Percentiles rank a stretch among this genome's conserved stretches.
Evolutionary conservation across 1,140 invertebrate species (phyloP).

Genomic region (Diplogasteroides magnus): DNA sequence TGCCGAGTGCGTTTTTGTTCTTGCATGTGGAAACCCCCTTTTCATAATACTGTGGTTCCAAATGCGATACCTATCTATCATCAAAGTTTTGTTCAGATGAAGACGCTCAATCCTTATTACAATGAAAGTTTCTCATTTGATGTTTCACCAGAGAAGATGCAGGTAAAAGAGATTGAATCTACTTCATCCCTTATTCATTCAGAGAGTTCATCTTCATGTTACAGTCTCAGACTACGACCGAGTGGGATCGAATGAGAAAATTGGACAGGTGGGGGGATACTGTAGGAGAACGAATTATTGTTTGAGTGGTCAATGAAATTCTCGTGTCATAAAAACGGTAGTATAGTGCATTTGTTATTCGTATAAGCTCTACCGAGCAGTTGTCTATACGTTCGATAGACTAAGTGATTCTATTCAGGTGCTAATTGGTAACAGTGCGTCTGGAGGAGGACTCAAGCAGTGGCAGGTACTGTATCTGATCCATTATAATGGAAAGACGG

Average conservation of each 20-base stretch:
- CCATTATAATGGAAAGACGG: background rate
- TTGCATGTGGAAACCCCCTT: too few relatives aligned
- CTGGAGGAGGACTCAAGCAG: constrained; percentile 76
- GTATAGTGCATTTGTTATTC: background rate
- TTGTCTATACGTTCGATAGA: background rate
- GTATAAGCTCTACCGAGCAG: background rate
- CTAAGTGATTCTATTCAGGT: constrained; percentile 59
- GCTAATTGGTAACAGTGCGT: constrained; percentile 65
- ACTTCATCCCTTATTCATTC: constrained; percentile 5
- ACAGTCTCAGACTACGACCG: constrained; percentile 64
- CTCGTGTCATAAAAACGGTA: background rate
- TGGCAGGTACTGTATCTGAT: constrained; percentile 65
- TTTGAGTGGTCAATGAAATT: background rate
- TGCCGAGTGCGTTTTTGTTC: too few relatives aligned
- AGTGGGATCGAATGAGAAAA: constrained; percentile 77
- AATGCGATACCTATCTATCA: too few relatives aligned
- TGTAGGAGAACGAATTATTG: background rate
- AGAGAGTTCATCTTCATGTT: constrained; percentile 52
- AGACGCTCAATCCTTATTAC: constrained; percentile 64
- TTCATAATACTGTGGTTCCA: too few relatives aligned
- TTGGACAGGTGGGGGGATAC: constrained; percentile 68
- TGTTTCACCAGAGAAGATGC: constrained; percentile 68
- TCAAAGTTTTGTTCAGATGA: too few relatives aligned
- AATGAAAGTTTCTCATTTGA: constrained; percentile 66
- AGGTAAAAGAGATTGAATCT: constrained; percentile 61